Evolutionary conservation across 1,140 invertebrate species (phyloP).

Genomic region (Pachypsylla venusta): DNA sequence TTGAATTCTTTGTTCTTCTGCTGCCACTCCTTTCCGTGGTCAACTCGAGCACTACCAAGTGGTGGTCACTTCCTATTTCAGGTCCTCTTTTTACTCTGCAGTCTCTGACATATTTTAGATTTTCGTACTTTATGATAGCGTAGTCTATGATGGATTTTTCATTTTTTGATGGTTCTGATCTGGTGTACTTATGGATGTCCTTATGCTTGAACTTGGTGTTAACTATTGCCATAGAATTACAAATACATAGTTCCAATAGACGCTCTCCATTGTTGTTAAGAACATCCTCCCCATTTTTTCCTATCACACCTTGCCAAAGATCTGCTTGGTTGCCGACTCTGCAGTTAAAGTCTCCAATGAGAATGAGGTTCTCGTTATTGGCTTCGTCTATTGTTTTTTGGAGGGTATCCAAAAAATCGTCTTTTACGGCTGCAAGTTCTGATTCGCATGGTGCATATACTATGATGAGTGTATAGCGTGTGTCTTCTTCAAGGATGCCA

Average conservation of each 20-base stretch:
- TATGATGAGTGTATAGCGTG: neutral
- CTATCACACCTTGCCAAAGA: neutral
- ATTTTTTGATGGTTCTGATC: neutral
- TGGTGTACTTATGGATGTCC: neutral
- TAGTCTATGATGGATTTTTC: neutral
- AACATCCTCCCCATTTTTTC: neutral
- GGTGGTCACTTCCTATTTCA: neutral
- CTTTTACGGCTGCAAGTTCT: neutral
- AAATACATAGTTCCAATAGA: conserved; percentile 3
- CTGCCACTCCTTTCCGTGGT: neutral
- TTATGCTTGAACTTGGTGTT: conserved; percentile 8
- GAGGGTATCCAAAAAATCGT: neutral
- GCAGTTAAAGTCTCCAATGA: neutral
- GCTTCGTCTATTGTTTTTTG: conserved; percentile 8
- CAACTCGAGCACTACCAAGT: neutral
- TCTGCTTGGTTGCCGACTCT: neutral
- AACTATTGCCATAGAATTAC: neutral
- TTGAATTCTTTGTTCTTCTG: neutral
- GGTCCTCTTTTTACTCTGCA: neutral
- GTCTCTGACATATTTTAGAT: neutral
- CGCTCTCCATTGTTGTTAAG: conserved; percentile 7
- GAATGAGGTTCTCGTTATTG: neutral
- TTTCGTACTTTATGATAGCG: neutral
- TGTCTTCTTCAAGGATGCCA: neutral
- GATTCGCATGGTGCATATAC: neutral